phyloP scores from a whole-genome alignment of 2,113 vertebrate genomes.

The Pardalotus punctatus region DNA sequence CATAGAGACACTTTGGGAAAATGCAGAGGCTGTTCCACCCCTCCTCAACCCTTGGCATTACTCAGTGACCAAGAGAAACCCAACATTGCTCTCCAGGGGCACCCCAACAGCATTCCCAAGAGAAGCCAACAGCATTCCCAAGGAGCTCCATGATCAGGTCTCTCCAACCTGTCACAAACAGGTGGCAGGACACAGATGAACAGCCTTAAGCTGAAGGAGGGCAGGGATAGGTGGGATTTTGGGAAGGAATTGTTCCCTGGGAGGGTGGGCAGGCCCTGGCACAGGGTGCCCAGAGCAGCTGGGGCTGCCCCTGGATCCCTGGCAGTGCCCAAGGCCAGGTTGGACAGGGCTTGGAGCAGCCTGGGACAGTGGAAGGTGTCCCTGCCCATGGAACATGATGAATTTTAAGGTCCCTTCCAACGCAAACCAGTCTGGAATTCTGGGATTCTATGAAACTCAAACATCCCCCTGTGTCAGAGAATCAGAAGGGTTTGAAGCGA shows the following conservation, averaged over 20 bases:
- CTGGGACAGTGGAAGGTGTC: background rate
- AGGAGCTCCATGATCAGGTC: fast-evolving
- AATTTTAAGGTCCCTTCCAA: background rate
- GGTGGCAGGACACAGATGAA: background rate
- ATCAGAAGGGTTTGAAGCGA: background rate
- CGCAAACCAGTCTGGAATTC: background rate
- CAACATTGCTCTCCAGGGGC: fast-evolving
- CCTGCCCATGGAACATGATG: background rate
- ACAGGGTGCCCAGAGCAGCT: background rate
- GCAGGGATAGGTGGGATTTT: background rate
- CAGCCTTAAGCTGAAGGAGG: background rate
- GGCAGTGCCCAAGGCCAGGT: background rate
- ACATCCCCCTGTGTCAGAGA: background rate
- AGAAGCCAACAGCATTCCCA: background rate
- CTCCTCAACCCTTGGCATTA: no score
- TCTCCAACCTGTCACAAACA: fast-evolving
- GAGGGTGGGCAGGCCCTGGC: background rate
- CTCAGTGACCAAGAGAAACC: background rate
- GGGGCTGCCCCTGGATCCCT: background rate
- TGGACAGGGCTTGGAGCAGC: fast-evolving
- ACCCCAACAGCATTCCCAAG: background rate
- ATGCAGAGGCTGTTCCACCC: no score
- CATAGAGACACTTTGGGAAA: no score
- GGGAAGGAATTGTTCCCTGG: background rate
- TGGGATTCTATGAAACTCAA: background rate